Conservation (phyloP, 2,797 vertebrate species). For the Lacerta bilineata region DNA sequence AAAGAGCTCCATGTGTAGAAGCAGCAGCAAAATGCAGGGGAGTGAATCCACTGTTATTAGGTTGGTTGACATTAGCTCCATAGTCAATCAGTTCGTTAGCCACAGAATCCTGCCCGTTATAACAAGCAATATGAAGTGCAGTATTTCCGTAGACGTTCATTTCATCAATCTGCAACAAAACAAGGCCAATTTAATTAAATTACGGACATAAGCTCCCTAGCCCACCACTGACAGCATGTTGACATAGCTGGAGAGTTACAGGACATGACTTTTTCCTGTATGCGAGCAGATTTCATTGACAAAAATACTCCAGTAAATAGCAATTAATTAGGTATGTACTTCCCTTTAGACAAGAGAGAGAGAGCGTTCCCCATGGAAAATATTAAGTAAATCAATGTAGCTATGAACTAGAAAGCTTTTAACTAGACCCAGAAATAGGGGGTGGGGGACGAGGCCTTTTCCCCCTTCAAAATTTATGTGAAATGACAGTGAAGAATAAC, state of each 20-base stretch:
- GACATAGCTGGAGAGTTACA: conserved; percentile 59
- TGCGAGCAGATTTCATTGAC: conserved; percentile 56
- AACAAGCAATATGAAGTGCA: conserved; percentile 94
- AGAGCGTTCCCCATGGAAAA: conserved; percentile 28
- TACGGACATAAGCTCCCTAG: conserved; percentile 36
- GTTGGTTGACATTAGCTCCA: conserved; percentile 95
- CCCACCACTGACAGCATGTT: conserved; percentile 33
- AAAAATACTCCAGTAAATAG: conserved; percentile 54
- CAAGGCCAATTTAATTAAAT: conserved; percentile 41
- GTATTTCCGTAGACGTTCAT: conserved; percentile 96
- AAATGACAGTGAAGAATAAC: not conserved
- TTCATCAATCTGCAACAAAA: conserved; percentile 90
- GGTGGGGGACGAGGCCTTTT: not conserved
- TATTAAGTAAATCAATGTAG: conserved; percentile 26
- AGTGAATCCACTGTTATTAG: conserved; percentile 96
- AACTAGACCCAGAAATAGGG: not conserved
- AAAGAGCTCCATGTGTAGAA: conserved; percentile 93
- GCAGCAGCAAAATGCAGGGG: conserved; percentile 96
- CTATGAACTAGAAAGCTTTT: conserved; percentile 40
- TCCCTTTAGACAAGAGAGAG: conserved; percentile 35
- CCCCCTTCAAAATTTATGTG: not conserved
- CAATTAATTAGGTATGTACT: conserved; percentile 47
- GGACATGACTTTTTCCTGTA: conserved; percentile 31
- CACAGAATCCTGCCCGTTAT: conserved; percentile 94
- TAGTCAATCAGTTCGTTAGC: conserved; percentile 96